Evolutionary conservation across 2,888 invertebrate genomes (phyloP).

Genomic region (Dolichopus griseipennis): DNA sequence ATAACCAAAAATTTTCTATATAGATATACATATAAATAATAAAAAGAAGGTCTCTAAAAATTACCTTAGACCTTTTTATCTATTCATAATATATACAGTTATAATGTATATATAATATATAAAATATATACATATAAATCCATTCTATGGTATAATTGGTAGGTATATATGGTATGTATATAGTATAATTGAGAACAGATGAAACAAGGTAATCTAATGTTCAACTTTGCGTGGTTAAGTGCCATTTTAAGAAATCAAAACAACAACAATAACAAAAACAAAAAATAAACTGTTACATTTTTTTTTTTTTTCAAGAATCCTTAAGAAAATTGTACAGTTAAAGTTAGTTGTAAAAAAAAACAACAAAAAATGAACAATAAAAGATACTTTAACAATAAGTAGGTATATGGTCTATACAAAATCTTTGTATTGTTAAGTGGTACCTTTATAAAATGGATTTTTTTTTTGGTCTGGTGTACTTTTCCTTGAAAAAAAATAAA

Average conservation of each 20-base stretch:
- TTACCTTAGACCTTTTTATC: no score
- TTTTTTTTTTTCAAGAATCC: not conserved
- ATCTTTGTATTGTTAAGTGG: not conserved
- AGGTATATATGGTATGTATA: not conserved
- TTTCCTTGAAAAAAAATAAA: no score
- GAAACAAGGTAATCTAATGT: not conserved
- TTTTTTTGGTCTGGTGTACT: not conserved
- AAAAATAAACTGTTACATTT: not conserved
- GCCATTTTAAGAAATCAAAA: not conserved
- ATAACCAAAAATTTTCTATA: no score
- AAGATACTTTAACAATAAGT: not conserved
- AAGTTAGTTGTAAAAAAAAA: no score
- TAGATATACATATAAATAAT: no score
- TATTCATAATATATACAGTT: no score
- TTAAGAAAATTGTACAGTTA: not conserved
- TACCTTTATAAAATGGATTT: not conserved
- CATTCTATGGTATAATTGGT: not conserved
- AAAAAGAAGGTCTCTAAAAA: no score
- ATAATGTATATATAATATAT: no score
- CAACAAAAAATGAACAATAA: not conserved
- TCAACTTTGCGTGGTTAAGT: slow-evolving; percentile 8
- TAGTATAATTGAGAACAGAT: not conserved
- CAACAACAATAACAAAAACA: no score
- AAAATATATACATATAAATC: no score
- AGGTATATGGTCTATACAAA: not conserved